Conservation (phyloP, 2,797 vertebrate species). For the Petrocephalus schoutedeni region DNA sequence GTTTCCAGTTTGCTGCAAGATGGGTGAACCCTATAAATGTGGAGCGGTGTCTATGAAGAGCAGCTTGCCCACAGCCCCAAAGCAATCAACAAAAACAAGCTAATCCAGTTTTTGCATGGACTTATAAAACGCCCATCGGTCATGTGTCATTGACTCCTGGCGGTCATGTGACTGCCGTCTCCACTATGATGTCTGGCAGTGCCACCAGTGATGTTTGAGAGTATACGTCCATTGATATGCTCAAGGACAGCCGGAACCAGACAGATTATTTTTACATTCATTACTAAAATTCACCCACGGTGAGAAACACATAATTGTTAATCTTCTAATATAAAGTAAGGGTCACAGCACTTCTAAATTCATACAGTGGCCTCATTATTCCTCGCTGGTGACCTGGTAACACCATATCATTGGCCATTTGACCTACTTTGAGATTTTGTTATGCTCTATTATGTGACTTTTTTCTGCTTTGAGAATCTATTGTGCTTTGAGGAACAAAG, state of each 20-base stretch:
- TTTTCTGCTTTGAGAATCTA: not conserved
- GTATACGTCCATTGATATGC: not conserved
- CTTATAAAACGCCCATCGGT: not conserved
- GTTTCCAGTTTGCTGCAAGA: not conserved
- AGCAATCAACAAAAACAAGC: not conserved
- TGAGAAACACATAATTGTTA: not conserved
- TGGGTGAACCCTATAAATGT: not conserved
- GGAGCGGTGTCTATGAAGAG: not conserved
- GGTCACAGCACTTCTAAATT: not conserved
- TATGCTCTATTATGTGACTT: not conserved
- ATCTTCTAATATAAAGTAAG: not conserved
- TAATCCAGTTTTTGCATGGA: not conserved
- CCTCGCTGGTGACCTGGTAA: not conserved
- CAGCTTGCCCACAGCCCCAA: not conserved
- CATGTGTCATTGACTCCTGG: not conserved
- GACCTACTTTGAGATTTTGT: not conserved
- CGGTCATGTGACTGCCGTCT: not conserved
- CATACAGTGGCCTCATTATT: not conserved
- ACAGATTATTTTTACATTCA: constrained; percentile 1
- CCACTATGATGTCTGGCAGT: not conserved
- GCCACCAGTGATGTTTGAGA: not conserved
- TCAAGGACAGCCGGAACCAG: not conserved
- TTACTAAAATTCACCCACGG: not conserved
- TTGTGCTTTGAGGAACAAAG: not conserved
- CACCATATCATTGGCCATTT: not conserved